Evolutionary conservation across 1,140 invertebrate genomes (phyloP), one percentile per base, ranked within the genome.

Genomic region (Drosophila hydei): DNA sequence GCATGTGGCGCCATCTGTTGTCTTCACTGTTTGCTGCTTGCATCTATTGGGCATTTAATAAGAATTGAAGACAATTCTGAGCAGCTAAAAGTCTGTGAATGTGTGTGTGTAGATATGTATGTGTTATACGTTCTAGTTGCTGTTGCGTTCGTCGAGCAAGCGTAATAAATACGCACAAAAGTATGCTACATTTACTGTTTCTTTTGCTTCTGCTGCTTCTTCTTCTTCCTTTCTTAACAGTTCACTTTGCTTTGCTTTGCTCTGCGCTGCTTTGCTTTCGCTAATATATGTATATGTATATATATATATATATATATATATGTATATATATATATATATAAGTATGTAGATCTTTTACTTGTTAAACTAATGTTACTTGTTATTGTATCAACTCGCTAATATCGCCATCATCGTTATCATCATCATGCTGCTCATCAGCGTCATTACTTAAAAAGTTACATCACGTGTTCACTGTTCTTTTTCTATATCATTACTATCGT

Each of bases 391-490:
- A 76, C 79, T 60, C 36, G 55, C 56, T 72, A 75, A 80, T 64
- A 79, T 74, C 59, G 42, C 55, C 54, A 50, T 45, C 40, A 48
- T 58, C 58, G 54, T 74, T 58, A 51, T 62, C 47, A 60, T 72
- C 33, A 38, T 50, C 30, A 48, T 36, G 7, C 30, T 30, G 19
- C 5, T 72, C 27, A 47, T 68, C 40, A 56, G 38, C 14, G n/a
- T 73, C 69, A 69, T 85, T 87, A 85, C 77, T 85, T 87, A 87
- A 88, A 88, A 75, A 78, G 83, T 88, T 87, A 89, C 87, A 90
- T 87, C 77, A 89, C 87, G 78, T 87, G 75, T 88, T 90, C 72
- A 76, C 87, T 90, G 76, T 90, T 90, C 79, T 85, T 89, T 89
- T 89, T 65, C 63, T 76, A 68, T 77, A 77, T 64, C 54, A 65